Evolutionary conservation across 1,140 invertebrate genomes (phyloP).

Genomic region (Drosophila bocqueti): DNA sequence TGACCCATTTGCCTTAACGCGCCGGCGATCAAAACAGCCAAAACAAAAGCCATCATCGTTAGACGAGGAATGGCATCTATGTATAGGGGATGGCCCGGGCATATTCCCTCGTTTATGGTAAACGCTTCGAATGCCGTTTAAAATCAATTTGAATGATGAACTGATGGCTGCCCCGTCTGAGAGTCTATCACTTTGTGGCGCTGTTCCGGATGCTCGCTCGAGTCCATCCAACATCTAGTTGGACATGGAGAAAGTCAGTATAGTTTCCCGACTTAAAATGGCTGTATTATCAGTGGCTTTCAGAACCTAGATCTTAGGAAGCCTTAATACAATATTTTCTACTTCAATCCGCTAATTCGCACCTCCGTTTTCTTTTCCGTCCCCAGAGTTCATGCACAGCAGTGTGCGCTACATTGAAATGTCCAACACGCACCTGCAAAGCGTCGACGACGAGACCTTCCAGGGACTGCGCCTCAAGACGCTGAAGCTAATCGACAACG

Average conservation of each 20-base stretch:
- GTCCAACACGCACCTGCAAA: conserved; percentile 86
- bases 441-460: conserved; percentile 86
- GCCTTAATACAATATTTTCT: not conserved
- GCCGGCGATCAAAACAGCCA: conserved; percentile 78
- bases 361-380: conserved; percentile 12
- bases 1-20: conserved; percentile 80
- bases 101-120: conserved; percentile 67
- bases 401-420: conserved; percentile 86
- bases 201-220: not conserved
- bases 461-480: conserved; percentile 85
- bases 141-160: conserved; percentile 83
- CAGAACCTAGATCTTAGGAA: not conserved
- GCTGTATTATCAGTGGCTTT: not conserved
- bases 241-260: not conserved
- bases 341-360: not conserved
- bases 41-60: conserved; percentile 83
- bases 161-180: conserved; percentile 40
- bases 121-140: conserved; percentile 77
- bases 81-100: conserved; percentile 12
- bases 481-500: conserved; percentile 86
- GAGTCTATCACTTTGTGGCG: conserved; percentile 33
- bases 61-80: conserved; percentile 38
- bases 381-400: conserved; percentile 85
- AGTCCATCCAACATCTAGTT: conserved; percentile 11
- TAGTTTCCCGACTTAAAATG: not conserved